Percentiles rank a stretch among this genome's conserved stretches.
Evolutionary conservation across 2,113 vertebrate species (phyloP).

Genomic region (Lampris incognitus): DNA sequence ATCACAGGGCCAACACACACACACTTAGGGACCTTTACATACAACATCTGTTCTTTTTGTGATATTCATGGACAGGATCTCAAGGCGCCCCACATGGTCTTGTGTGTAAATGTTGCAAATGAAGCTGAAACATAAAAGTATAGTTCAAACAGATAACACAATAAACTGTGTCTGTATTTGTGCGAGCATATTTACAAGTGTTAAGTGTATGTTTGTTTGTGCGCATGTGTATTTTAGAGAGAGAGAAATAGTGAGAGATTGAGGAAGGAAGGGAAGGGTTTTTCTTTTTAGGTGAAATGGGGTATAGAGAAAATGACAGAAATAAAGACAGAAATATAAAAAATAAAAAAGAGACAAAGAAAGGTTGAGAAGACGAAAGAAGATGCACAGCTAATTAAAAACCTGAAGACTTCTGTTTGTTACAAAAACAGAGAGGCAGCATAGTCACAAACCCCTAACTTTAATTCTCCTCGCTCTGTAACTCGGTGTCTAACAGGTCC

Average conservation of each 20-base stretch:
- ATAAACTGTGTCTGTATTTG: too few species aligned
- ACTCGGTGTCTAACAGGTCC: conserved; percentile 34
- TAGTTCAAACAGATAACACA: too few species aligned
- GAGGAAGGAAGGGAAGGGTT: conserved; percentile 1
- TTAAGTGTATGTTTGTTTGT: not conserved
- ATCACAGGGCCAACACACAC: too few species aligned
- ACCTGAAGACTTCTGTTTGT: not conserved
- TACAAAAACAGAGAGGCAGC: conserved; percentile 1
- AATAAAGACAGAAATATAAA: not conserved
- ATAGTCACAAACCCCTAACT: conserved; percentile 26
- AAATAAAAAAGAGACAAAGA: not conserved
- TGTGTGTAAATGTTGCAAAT: too few species aligned
- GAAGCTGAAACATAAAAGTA: too few species aligned
- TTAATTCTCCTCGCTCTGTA: conserved; percentile 38
- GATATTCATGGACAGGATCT: too few species aligned
- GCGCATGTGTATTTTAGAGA: not conserved
- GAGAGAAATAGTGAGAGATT: not conserved
- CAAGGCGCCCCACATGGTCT: too few species aligned
- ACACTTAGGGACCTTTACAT: too few species aligned
- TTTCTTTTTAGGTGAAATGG: conserved; percentile 44
- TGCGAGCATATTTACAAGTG: too few species aligned
- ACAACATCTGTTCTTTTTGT: too few species aligned
- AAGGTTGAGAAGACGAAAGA: not conserved
- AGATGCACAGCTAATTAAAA: not conserved
- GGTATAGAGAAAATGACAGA: conserved; percentile 14